phyloP scores from a whole-genome alignment of 2,888 invertebrate species.

The Luffia ferchaultella region DNA sequence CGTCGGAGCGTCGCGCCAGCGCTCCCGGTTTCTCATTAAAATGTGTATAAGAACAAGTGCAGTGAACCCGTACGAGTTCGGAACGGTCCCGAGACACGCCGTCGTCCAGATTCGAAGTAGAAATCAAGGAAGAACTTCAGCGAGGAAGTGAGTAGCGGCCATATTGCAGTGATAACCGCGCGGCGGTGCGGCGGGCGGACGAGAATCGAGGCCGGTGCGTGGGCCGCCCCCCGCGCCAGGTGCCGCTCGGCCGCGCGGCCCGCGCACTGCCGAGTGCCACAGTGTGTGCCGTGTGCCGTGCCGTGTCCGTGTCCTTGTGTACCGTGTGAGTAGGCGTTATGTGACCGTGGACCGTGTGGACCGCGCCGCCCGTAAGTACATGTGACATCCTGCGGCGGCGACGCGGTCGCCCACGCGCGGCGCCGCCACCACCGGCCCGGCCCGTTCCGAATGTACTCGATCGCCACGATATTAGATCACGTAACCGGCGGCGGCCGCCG shows the following conservation, averaged over 20 bases:
- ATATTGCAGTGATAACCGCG: conserved; percentile 68
- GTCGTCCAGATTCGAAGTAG: conserved; percentile 65
- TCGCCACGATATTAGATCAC: conserved; percentile 11
- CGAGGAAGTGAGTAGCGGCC: conserved; percentile 68
- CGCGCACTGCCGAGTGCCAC: neutral
- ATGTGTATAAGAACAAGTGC: conserved; percentile 68
- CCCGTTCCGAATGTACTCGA: conserved; percentile 18
- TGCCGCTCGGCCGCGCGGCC: conserved; percentile 25
- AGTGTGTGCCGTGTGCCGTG: conserved; percentile 35
- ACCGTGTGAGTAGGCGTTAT: conserved; percentile 53
- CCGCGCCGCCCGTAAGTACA: neutral
- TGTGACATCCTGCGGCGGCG: conserved; percentile 28
- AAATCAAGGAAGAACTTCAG: conserved; percentile 67
- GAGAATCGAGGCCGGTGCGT: conserved; percentile 68
- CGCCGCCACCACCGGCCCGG: conserved; percentile 8
- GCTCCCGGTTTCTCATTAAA: conserved; percentile 67
- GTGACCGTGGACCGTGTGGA: conserved; percentile 28
- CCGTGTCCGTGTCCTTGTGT: conserved; percentile 59
- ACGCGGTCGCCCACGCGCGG: neutral
- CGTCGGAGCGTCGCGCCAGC: conserved; percentile 67
- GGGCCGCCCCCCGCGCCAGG: conserved; percentile 66
- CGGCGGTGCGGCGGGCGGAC: conserved; percentile 65
- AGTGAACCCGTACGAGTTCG: conserved; percentile 66
- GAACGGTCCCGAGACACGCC: conserved; percentile 62
- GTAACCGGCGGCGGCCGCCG: neutral